Conservation (phyloP, 2,797 vertebrate genomes). For the Enteromius afrohamiltoni region DNA sequence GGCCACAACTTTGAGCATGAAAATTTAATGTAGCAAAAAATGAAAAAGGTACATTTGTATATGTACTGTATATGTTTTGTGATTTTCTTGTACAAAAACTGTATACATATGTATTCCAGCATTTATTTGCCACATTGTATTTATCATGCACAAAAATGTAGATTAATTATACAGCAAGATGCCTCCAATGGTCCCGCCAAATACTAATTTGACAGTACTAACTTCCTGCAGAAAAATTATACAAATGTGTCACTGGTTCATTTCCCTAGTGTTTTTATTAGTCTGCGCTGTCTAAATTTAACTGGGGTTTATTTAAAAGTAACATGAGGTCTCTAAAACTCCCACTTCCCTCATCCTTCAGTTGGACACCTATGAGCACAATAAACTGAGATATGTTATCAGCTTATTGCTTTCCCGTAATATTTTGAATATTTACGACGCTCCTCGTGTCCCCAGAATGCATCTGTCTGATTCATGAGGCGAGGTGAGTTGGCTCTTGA, state of each 20-base stretch:
- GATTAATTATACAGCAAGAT: not conserved
- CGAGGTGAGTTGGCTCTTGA: constrained; percentile 7
- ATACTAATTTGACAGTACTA: not conserved
- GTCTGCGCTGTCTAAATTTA: not conserved
- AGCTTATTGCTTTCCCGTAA: constrained; percentile 26
- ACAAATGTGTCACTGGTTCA: not conserved
- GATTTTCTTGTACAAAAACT: not conserved
- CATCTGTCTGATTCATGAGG: constrained; percentile 38
- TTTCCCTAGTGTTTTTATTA: not conserved
- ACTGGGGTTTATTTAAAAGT: not conserved
- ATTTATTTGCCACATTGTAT: not conserved
- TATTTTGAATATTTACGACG: constrained; percentile 23
- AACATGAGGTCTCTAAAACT: constrained; percentile 1
- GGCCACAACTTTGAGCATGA: not conserved
- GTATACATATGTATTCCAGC: not conserved
- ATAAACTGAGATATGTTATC: constrained; percentile 25
- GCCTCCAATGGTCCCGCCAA: not conserved
- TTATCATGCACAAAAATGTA: not conserved
- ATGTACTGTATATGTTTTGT: not conserved
- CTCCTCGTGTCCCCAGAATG: constrained; percentile 8
- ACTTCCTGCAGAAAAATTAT: not conserved
- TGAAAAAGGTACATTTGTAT: not conserved
- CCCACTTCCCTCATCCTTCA: constrained; percentile 4
- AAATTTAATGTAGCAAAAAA: not conserved
- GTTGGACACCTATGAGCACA: constrained; percentile 17